These are phyloP conservation scores for Tychaedon coryphoeus DNA, from an alignment of 2,113 vertebrate genomes.

Conservation along the genomic window DNA sequence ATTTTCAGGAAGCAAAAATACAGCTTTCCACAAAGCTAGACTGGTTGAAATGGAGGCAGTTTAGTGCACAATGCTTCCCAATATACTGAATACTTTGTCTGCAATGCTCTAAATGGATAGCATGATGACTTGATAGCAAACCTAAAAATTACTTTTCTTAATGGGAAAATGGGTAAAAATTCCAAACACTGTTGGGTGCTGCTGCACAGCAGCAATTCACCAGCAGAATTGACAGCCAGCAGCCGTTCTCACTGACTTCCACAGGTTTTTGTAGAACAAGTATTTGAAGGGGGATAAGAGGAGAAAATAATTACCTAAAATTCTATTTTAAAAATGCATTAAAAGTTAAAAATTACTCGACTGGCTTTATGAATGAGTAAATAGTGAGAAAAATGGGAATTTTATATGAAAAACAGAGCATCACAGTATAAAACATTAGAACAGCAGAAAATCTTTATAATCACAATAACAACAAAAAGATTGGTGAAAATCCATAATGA, in stretches of 20 bases:
- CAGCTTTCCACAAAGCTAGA: background rate
- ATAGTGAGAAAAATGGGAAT: background rate
- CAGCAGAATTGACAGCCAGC: background rate
- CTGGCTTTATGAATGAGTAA: background rate
- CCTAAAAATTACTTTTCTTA: slow-evolving; percentile 14
- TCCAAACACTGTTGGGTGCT: background rate
- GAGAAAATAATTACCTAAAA: background rate
- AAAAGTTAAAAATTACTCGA: background rate
- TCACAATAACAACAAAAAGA: background rate
- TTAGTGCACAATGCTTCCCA: background rate
- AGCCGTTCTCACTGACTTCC: background rate
- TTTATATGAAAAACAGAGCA: background rate
- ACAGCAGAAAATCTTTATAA: background rate
- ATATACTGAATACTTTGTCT: background rate
- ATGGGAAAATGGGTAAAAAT: background rate
- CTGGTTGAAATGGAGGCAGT: background rate
- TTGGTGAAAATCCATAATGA: background rate
- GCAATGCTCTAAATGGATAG: background rate
- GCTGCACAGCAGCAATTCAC: background rate
- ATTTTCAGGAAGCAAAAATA: slow-evolving; percentile 30
- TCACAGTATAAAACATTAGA: background rate
- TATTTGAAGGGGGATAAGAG: background rate
- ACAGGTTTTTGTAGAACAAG: background rate
- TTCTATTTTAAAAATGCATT: background rate
- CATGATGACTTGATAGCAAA: background rate